Percentiles rank a stretch among this genome's conserved stretches.
Evolutionary conservation across 2,888 invertebrate genomes (phyloP).

Genomic region (Athripsodes cinereus): DNA sequence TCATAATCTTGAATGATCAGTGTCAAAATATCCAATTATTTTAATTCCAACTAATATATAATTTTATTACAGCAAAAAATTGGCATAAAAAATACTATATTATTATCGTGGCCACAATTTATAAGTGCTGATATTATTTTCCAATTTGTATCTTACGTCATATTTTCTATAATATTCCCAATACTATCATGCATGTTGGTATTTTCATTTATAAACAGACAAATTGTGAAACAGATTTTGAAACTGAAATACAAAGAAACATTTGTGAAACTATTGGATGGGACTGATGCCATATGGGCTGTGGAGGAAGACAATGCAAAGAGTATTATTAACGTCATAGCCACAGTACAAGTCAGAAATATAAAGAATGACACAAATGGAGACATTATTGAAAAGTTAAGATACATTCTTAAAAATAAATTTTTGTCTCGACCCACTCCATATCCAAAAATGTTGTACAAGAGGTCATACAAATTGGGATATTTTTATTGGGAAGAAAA

Average conservation of each 20-base stretch:
- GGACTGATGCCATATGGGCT: conserved; percentile 51
- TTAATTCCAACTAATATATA: no score
- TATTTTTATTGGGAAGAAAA: conserved; percentile 48
- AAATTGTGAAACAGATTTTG: conserved; percentile 24
- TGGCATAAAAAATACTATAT: conserved; percentile 17
- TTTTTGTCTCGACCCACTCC: conserved; percentile 26
- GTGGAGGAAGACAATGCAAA: conserved; percentile 42
- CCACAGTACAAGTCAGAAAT: conserved; percentile 38
- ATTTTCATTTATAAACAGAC: conserved; percentile 26
- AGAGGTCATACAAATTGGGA: conserved; percentile 41
- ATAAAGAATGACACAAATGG: conserved; percentile 25
- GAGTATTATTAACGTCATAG: conserved; percentile 46
- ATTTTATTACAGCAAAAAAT: conserved; percentile 14
- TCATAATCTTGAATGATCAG: no score
- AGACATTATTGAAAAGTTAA: conserved; percentile 27
- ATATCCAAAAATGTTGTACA: conserved; percentile 41
- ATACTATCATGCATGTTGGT: conserved; percentile 20
- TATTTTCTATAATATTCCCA: conserved; percentile 25
- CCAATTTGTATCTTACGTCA: conserved; percentile 13
- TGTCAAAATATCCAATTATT: no score
- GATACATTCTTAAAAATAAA: conserved; percentile 21
- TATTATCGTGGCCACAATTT: conserved; percentile 18
- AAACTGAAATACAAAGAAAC: conserved; percentile 32
- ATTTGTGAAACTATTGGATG: conserved; percentile 45
- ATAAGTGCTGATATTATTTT: conserved; percentile 15